phyloP scores from a whole-genome alignment of 2,113 vertebrate genomes.

The Elephas maximus region DNA sequence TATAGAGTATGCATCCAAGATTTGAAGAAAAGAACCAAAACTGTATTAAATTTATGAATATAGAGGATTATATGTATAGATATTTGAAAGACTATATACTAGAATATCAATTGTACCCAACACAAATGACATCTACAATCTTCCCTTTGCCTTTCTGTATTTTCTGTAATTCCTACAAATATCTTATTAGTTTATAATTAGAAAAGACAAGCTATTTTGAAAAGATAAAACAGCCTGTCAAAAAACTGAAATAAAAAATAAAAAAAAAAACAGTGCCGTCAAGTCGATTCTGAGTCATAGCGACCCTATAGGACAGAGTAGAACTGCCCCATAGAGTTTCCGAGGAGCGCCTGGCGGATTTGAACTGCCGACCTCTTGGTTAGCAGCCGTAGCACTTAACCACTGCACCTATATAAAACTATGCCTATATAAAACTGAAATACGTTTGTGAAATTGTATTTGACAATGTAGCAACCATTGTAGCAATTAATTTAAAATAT shows the following conservation, averaged over 20 bases:
- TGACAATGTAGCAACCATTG: slow-evolving; percentile 20
- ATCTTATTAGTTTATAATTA: slow-evolving; percentile 33
- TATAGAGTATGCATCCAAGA: neutral
- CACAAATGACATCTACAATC: neutral
- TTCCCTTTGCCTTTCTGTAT: neutral
- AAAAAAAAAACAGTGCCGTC: too few relatives aligned
- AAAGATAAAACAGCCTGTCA: slow-evolving; percentile 19
- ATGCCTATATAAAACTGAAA: neutral
- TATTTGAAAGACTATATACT: neutral
- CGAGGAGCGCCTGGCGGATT: too few relatives aligned
- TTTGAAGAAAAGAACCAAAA: neutral
- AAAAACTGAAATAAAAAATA: neutral
- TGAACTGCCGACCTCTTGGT: too few relatives aligned
- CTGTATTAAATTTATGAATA: neutral
- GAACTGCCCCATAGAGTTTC: too few relatives aligned
- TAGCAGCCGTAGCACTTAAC: too few relatives aligned
- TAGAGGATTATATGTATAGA: neutral
- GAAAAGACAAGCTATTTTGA: neutral
- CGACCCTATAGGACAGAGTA: too few relatives aligned
- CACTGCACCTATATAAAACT: too few relatives aligned
- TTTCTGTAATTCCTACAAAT: neutral
- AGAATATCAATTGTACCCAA: neutral
- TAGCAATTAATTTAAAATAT: slow-evolving; percentile 58
- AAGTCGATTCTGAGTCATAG: too few relatives aligned
- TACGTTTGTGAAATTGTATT: slow-evolving; percentile 38